A percentile compares a stretch with the other conserved stretches of the same genome.
These are phyloP conservation scores for Cetonia aurata DNA, from an alignment of 2,888 invertebrate species.

Conservation along the genomic window DNA sequence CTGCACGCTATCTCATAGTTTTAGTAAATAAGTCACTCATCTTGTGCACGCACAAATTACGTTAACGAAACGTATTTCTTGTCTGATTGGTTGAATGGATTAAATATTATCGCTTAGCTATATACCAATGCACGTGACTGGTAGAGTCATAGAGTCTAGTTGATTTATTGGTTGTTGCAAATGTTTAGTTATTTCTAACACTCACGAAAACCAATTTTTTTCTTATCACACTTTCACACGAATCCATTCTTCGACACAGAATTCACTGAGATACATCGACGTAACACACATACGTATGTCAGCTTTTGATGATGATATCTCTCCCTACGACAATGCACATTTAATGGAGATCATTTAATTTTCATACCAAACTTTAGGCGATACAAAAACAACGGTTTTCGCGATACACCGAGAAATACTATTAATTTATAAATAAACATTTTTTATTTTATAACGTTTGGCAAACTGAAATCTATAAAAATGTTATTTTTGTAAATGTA, in stretches of 20 bases:
- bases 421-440: too few relatives aligned
- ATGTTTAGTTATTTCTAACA: conserved; percentile 37
- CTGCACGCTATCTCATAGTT: conserved; percentile 55
- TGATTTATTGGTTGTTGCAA: conserved; percentile 38
- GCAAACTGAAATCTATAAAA: too few relatives aligned
- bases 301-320: conserved; percentile 14
- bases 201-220: conserved; percentile 12
- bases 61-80: conserved; percentile 48
- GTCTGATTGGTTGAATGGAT: conserved; percentile 44
- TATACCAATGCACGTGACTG: conserved; percentile 48
- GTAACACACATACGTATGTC: conserved; percentile 7
- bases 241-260: conserved; percentile 6
- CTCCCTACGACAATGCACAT: conserved; percentile 18
- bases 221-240: conserved; percentile 1
- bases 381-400: too few relatives aligned
- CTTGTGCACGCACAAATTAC: conserved; percentile 54
- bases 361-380: too few relatives aligned
- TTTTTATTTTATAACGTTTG: too few relatives aligned
- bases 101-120: conserved; percentile 44
- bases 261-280: conserved; percentile 22
- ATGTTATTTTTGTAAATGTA: too few relatives aligned
- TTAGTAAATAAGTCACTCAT: conserved; percentile 53
- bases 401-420: too few relatives aligned
- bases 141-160: conserved; percentile 42
- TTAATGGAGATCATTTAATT: conserved; percentile 8